Evolutionary conservation across 2,113 vertebrate species (phyloP).

Genomic region (Phrynosoma platyrhinos): DNA sequence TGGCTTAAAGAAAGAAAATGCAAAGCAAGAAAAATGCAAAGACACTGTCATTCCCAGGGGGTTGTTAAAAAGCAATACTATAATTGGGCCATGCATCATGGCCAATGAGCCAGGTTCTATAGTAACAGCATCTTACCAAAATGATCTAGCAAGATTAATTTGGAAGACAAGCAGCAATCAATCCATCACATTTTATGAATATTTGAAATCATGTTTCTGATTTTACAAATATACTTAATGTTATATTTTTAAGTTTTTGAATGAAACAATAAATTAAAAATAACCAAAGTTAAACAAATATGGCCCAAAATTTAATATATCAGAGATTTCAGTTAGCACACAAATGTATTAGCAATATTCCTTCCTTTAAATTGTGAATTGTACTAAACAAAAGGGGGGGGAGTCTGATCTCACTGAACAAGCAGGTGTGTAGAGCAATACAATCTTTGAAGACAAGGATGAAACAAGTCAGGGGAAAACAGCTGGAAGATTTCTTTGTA

Average conservation of each 20-base stretch:
- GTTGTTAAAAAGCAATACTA: not conserved
- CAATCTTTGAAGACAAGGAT: not conserved
- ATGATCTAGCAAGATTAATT: not conserved
- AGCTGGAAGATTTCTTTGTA: not conserved
- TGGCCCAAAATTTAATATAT: no score
- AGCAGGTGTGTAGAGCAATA: not conserved
- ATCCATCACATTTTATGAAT: not conserved
- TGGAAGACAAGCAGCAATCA: not conserved
- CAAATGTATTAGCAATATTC: not conserved
- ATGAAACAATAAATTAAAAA: not conserved
- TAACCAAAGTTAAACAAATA: not conserved
- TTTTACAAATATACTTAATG: not conserved
- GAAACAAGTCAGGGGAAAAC: not conserved
- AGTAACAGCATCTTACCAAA: not conserved
- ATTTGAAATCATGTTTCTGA: not conserved
- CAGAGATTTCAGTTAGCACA: not conserved
- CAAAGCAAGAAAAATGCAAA: no score
- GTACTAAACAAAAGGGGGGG: accelerated
- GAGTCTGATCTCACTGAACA: not conserved
- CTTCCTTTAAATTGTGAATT: not conserved
- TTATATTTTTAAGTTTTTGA: not conserved
- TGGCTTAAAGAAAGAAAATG: no score
- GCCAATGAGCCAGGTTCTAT: not conserved
- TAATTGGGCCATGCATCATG: not conserved
- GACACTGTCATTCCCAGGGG: no score